Conservation (phyloP, 2,113 vertebrate species). For the Phalacrocorax brasilianus region DNA sequence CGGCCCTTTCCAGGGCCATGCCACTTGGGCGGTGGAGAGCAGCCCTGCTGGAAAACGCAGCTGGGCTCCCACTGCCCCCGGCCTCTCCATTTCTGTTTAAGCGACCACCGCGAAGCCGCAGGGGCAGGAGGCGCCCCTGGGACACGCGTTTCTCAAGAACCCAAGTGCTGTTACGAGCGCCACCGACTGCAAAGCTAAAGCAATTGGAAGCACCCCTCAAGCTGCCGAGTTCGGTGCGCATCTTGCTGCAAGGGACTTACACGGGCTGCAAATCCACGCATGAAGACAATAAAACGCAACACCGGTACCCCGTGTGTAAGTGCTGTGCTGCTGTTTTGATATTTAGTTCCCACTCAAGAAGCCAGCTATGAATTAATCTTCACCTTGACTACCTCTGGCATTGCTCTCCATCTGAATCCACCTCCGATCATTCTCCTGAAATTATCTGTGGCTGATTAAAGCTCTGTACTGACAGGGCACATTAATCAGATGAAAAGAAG, state of each 20-base stretch:
- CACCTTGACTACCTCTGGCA: slow-evolving; percentile 6
- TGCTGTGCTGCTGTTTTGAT: neutral
- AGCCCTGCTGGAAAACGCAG: neutral
- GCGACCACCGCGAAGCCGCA: neutral
- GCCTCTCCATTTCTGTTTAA: neutral
- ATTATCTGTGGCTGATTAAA: neutral
- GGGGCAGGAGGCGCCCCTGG: neutral
- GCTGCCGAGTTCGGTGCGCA: neutral
- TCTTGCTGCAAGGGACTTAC: neutral
- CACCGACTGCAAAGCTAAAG: neutral
- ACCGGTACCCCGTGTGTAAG: neutral
- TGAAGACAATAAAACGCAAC: neutral
- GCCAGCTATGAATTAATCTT: slow-evolving; percentile 18
- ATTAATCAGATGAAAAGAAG: neutral
- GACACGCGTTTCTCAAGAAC: slow-evolving; percentile 6
- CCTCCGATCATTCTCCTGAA: neutral
- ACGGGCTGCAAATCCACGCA: neutral
- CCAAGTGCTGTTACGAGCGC: neutral
- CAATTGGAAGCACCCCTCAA: neutral
- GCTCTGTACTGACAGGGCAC: neutral
- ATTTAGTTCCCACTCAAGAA: neutral
- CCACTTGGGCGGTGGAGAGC: neutral
- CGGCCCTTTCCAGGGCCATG: neutral
- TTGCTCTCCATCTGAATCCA: neutral
- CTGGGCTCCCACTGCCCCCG: neutral